Evolutionary conservation across 2,888 invertebrate genomes (phyloP).

Genomic region (Caenorhabditis imperialis): DNA sequence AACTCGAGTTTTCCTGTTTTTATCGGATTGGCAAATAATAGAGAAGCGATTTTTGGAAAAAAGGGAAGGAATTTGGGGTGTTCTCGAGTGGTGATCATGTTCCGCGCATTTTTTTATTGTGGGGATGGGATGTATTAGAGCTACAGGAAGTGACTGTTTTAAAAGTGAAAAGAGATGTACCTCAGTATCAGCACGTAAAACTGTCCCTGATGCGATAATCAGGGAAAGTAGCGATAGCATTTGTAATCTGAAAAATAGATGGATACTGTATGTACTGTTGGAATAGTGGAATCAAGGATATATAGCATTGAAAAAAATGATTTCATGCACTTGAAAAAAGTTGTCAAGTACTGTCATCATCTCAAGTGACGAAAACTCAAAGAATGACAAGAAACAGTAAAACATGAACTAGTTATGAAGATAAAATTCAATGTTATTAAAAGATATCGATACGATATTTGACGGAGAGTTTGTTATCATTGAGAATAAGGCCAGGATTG

Average conservation of each 20-base stretch:
- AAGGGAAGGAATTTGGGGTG: neutral
- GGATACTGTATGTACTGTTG: too few species aligned
- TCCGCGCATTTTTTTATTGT: too few species aligned
- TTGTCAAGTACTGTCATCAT: slow-evolving; percentile 2
- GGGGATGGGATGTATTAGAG: too few species aligned
- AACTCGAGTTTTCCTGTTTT: slow-evolving; percentile 12
- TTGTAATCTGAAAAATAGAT: neutral
- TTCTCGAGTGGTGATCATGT: slow-evolving; percentile 18
- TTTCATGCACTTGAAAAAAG: slow-evolving; percentile 1
- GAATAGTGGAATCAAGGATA: too few species aligned
- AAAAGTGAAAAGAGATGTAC: slow-evolving; percentile 41
- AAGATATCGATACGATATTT: slow-evolving; percentile 17
- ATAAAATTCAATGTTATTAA: too few species aligned
- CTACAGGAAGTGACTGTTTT: too few species aligned
- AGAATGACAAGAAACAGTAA: neutral
- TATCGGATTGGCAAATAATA: slow-evolving; percentile 33
- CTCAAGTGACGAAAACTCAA: neutral
- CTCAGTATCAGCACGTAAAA: slow-evolving; percentile 76
- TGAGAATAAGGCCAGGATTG: slow-evolving; percentile 43
- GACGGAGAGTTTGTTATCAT: slow-evolving; percentile 34
- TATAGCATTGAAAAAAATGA: too few species aligned
- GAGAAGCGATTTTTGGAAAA: slow-evolving; percentile 22
- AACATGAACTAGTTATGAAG: neutral
- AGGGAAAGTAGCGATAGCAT: slow-evolving; percentile 77
- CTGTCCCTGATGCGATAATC: slow-evolving; percentile 76